Percentiles rank a stretch among this genome's conserved stretches.
Evolutionary conservation across 2,113 vertebrate genomes (phyloP).

Genomic region (Oreochromis tanganicae): DNA sequence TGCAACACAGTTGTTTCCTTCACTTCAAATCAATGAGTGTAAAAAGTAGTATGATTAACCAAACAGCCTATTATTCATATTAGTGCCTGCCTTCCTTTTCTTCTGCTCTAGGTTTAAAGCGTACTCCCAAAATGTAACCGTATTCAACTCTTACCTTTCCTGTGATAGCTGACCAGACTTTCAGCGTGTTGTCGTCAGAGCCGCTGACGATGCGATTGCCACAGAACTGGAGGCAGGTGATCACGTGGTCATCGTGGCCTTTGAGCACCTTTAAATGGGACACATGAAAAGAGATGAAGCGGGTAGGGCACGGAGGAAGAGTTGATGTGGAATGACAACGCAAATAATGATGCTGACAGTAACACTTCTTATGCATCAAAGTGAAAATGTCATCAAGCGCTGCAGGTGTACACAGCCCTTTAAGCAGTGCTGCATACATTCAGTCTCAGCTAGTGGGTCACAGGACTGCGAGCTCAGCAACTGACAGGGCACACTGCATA

Average conservation of each 20-base stretch:
- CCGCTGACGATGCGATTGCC: constrained; percentile 97
- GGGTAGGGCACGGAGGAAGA: not conserved
- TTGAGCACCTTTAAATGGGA: constrained; percentile 86
- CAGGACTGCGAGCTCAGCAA: constrained; percentile 43
- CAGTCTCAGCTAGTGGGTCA: constrained; percentile 1
- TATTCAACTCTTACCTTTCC: constrained; percentile 82
- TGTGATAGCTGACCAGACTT: constrained; percentile 98
- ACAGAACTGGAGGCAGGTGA: constrained; percentile 98
- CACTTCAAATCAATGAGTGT: not conserved
- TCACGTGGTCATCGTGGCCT: constrained; percentile 97
- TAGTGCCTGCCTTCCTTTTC: not conserved
- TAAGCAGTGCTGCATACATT: not conserved
- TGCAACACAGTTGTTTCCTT: not conserved
- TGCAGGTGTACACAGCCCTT: constrained; percentile 23
- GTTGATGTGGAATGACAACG: not conserved
- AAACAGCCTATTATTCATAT: not conserved
- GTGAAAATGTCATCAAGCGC: constrained; percentile 36
- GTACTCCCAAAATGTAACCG: not conserved
- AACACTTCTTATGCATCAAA: constrained; percentile 17
- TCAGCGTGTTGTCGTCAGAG: constrained; percentile 97
- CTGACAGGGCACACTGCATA: constrained; percentile 4
- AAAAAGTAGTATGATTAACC: not conserved
- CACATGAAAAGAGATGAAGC: not conserved
- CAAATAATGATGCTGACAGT: not conserved
- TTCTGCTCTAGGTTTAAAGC: not conserved